phyloP scores from a whole-genome alignment of 2,797 vertebrate genomes.

The Erpetoichthys calabaricus region DNA sequence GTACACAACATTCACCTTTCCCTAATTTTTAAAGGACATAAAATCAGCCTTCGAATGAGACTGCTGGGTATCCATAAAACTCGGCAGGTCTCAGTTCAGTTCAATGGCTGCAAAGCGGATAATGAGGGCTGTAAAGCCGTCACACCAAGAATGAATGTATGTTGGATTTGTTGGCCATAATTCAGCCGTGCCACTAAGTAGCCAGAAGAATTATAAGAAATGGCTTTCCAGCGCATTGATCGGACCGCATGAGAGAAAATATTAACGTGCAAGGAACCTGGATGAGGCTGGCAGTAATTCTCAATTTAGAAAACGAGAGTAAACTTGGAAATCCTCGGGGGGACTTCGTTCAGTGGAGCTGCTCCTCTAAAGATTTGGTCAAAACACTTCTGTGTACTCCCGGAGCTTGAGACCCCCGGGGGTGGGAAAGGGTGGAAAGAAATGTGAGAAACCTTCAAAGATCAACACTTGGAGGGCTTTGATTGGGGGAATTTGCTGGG shows the following conservation, averaged over 20 bases:
- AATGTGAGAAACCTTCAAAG: no score
- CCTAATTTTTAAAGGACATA: constrained; percentile 31
- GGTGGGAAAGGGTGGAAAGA: no score
- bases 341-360: no score
- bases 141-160: constrained; percentile 91
- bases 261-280: constrained; percentile 74
- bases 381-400: no score
- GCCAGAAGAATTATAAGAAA: constrained; percentile 97
- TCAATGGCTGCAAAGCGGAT: constrained; percentile 91
- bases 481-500: no score
- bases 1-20: constrained; percentile 6
- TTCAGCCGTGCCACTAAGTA: constrained; percentile 94
- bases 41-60: constrained; percentile 59
- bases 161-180: constrained; percentile 81
- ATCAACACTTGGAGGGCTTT: no score
- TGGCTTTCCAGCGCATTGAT: constrained; percentile 89
- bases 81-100: constrained; percentile 72
- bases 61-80: constrained; percentile 75
- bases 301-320: constrained; percentile 43
- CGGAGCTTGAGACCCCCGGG: no score
- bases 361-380: no score
- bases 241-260: constrained; percentile 79
- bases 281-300: constrained; percentile 65
- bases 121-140: constrained; percentile 98
- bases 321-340: constrained; percentile 28